Evolutionary conservation across 1,140 invertebrate species (phyloP).

Genomic region (Leptoteleia sp.): DNA sequence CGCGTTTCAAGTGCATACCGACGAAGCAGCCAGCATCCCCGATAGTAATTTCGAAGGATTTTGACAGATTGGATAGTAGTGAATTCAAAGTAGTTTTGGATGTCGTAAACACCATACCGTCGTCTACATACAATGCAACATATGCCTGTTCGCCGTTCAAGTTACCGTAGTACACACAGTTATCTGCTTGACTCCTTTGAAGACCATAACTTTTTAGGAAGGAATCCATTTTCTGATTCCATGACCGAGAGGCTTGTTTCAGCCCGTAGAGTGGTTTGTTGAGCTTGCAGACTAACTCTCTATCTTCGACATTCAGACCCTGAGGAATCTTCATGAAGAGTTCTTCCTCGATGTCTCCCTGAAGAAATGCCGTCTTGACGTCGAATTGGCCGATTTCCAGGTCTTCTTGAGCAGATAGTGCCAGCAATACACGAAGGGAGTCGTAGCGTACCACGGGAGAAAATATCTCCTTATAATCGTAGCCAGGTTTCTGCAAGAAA

Average conservation of each 20-base stretch:
- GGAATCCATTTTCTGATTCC: conserved; percentile 49
- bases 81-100: no score
- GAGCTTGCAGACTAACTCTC: conserved; percentile 36
- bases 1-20: no score
- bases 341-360: conserved; percentile 33
- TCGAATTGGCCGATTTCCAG: conserved; percentile 37
- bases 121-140: conserved; percentile 36
- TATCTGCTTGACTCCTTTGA: conserved; percentile 31
- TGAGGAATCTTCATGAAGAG: conserved; percentile 52
- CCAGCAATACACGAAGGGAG: conserved; percentile 8
- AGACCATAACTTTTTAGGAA: conserved; percentile 41
- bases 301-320: conserved; percentile 7
- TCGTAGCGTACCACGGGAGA: conserved; percentile 43
- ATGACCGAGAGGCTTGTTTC: conserved; percentile 47
- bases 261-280: conserved; percentile 58
- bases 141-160: conserved; percentile 15
- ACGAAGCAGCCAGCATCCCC: no score
- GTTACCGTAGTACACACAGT: conserved; percentile 25
- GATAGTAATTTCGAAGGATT: no score
- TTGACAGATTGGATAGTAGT: no score
- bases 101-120: no score
- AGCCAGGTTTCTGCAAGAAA: conserved; percentile 30
- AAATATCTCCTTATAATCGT: conserved; percentile 52
- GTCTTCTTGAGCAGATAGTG: no score
- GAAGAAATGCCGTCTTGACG: conserved; percentile 43